Evolutionary conservation across 92 coral and sea anemone species (phyloP).

Genomic region (Chrysogorgia sp.): DNA sequence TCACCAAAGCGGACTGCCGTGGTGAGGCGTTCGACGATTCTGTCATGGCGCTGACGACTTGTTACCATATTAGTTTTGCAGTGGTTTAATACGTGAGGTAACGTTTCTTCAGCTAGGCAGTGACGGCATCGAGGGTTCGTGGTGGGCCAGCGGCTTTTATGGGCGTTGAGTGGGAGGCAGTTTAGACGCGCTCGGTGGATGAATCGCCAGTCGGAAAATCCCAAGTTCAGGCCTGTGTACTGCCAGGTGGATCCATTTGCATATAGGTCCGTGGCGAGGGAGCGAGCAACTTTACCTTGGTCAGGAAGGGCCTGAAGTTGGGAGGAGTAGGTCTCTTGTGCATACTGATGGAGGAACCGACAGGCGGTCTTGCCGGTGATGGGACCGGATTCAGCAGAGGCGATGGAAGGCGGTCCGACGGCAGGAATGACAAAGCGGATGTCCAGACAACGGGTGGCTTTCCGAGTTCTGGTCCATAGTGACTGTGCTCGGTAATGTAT

Average conservation of each 20-base stretch:
- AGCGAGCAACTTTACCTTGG: neutral
- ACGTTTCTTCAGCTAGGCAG: neutral
- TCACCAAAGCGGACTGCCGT: conserved; percentile 6
- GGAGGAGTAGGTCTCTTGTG: neutral
- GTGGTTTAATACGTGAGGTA: neutral
- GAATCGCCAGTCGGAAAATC: neutral
- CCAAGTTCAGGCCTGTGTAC: neutral
- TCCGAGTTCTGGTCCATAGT: neutral
- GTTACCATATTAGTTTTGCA: neutral
- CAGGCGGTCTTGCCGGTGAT: neutral
- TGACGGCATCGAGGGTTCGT: neutral
- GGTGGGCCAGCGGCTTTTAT: neutral
- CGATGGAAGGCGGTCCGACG: neutral
- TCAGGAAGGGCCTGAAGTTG: neutral
- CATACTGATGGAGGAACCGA: neutral
- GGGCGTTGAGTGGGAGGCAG: neutral
- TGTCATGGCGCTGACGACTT: neutral
- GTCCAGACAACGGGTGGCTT: no score
- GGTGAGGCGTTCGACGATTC: neutral
- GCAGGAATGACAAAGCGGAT: neutral
- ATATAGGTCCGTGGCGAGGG: neutral
- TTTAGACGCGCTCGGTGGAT: neutral
- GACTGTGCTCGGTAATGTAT: neutral
- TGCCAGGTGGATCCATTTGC: conserved; percentile 6
- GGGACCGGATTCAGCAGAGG: neutral